Conservation (phyloP, 2,888 invertebrate genomes). For the Tetranychus piercei region DNA sequence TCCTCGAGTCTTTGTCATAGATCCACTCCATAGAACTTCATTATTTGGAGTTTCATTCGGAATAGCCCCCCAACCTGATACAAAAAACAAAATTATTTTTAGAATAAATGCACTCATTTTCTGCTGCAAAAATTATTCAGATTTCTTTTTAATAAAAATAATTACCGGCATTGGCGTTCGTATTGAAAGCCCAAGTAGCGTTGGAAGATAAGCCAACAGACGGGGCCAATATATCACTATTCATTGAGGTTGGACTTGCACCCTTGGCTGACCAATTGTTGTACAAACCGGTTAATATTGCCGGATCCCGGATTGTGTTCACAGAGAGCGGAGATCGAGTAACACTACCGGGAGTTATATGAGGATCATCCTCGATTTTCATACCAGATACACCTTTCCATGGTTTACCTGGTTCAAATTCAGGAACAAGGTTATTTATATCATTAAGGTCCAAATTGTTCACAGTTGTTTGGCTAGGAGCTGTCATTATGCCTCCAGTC, state of each 20-base stretch:
- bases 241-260: conserved; percentile 37
- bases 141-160: conserved; percentile 50
- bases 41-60: neutral
- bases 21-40: conserved; percentile 29
- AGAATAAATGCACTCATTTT: conserved; percentile 37
- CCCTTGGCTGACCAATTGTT: conserved; percentile 46
- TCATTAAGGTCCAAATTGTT: conserved; percentile 37
- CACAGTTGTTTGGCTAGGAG: neutral
- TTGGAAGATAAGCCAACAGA: conserved; percentile 47
- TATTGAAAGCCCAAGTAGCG: conserved; percentile 56
- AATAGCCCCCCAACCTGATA: conserved; percentile 9
- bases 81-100: neutral
- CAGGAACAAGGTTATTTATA: conserved; percentile 72
- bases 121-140: conserved; percentile 61
- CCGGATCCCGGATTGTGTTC: conserved; percentile 43
- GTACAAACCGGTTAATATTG: conserved; percentile 45
- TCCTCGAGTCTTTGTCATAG: conserved; percentile 43
- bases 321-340: conserved; percentile 44
- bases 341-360: conserved; percentile 74
- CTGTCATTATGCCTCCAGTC: neutral
- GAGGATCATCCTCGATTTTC: conserved; percentile 93
- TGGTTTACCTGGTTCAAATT: conserved; percentile 94
- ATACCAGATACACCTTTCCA: conserved; percentile 64
- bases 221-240: conserved; percentile 37
- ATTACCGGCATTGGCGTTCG: conserved; percentile 20